A percentile compares a stretch with the other conserved stretches of the same genome.
Evolutionary conservation across 2,888 invertebrate genomes (phyloP).

Genomic region (Thymelicus lineola): DNA sequence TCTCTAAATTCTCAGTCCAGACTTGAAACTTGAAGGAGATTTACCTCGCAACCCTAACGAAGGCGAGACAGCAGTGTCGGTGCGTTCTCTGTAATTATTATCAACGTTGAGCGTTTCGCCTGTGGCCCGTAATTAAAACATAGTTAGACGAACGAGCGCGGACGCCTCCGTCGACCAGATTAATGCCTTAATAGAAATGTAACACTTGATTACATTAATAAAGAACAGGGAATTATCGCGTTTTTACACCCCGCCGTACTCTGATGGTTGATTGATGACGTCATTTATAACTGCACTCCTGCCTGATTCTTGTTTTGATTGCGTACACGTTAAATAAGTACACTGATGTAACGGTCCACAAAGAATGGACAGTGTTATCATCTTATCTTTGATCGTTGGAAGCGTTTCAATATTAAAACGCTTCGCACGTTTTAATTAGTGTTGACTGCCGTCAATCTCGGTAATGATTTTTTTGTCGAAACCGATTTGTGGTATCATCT

Average conservation of each 20-base stretch:
- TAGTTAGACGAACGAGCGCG: slow-evolving; percentile 71
- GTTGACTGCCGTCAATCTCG: slow-evolving; percentile 26
- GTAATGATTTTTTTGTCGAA: slow-evolving; percentile 23
- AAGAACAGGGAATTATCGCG: slow-evolving; percentile 48
- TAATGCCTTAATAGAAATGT: slow-evolving; percentile 81
- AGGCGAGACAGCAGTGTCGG: slow-evolving; percentile 59
- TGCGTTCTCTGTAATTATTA: slow-evolving; percentile 72
- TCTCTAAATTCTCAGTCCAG: too few species aligned
- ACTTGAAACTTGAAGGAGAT: neutral
- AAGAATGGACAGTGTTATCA: slow-evolving; percentile 26
- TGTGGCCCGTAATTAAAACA: slow-evolving; percentile 78
- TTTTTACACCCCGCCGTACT: slow-evolving; percentile 53
- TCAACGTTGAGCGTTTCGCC: slow-evolving; percentile 66
- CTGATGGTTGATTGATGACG: slow-evolving; percentile 61
- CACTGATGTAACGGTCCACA: slow-evolving; percentile 24
- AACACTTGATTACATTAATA: slow-evolving; percentile 65
- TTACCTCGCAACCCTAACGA: slow-evolving; percentile 44
- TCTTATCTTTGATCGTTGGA: slow-evolving; percentile 26
- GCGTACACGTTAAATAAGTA: slow-evolving; percentile 10
- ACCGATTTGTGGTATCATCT: slow-evolving; percentile 14
- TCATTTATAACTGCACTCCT: slow-evolving; percentile 43
- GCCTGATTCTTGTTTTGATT: slow-evolving; percentile 39
- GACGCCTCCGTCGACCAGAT: slow-evolving; percentile 63
- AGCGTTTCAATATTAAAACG: slow-evolving; percentile 27
- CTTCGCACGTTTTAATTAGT: slow-evolving; percentile 32